Evolutionary conservation across 2,797 vertebrate genomes (phyloP).

Genomic region (Momotus momota): DNA sequence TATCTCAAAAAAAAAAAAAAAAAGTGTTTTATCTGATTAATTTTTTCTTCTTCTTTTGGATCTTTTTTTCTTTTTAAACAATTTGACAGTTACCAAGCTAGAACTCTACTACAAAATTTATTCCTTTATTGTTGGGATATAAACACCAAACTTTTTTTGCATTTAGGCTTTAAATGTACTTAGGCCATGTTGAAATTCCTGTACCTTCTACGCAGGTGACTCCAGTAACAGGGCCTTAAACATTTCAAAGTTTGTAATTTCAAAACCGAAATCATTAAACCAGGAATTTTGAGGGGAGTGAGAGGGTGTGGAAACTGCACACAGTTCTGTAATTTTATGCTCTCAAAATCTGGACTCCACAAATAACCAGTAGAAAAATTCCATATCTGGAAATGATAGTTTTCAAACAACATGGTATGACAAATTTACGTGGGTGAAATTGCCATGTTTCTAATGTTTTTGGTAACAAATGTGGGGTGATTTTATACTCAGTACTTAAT

Average conservation of each 20-base stretch:
- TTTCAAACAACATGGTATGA: not conserved
- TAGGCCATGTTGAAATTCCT: rapidly evolving
- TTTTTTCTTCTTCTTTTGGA: no score
- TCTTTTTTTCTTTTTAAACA: not conserved
- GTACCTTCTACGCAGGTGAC: not conserved
- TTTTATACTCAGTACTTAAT: conserved; percentile 3
- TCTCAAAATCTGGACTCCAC: not conserved
- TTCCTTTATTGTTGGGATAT: not conserved
- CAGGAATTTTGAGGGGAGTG: not conserved
- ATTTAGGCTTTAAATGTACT: not conserved
- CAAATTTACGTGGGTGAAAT: not conserved
- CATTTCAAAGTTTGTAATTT: not conserved
- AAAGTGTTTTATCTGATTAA: rapidly evolving
- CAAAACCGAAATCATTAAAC: not conserved
- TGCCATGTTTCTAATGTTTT: not conserved
- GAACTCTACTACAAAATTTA: not conserved
- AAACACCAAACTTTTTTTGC: not conserved
- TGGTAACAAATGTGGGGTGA: not conserved
- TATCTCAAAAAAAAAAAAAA: not conserved
- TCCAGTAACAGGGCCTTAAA: not conserved
- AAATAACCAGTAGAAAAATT: not conserved
- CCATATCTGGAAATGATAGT: rapidly evolving
- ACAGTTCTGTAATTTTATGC: not conserved
- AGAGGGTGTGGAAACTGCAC: not conserved
- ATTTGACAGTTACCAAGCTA: not conserved